Evolutionary conservation across 37 sponge, comb jelly and placozoan genomes (phyloP).

Genomic region (Geodia barretti): DNA sequence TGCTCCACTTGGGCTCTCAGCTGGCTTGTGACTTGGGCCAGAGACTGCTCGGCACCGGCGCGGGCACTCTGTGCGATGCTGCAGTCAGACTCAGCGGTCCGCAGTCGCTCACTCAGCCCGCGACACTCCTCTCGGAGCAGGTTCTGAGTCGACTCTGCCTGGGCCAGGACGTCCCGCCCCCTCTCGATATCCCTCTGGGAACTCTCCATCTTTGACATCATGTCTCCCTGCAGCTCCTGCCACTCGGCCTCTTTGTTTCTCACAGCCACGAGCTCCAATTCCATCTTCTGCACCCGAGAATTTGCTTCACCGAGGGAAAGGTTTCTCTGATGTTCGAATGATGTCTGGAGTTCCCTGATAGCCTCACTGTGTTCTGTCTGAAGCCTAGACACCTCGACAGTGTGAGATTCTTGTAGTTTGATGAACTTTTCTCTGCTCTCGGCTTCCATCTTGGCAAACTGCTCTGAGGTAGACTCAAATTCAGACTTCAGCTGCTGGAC

Average conservation of each 20-base stretch:
- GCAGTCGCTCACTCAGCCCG: conserved; percentile 18
- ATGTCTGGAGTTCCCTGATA: conserved; percentile 4
- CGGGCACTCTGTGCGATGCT: conserved; percentile 32
- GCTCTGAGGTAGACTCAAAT: neutral
- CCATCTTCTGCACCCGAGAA: neutral
- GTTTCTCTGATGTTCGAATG: conserved; percentile 15
- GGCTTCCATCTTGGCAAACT: neutral
- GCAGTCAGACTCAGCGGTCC: conserved; percentile 26
- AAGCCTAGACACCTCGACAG: neutral
- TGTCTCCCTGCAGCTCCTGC: conserved; percentile 19
- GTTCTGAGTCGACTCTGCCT: neutral
- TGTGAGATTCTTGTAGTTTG: neutral
- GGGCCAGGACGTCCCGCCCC: neutral
- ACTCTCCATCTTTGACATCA: conserved; percentile 59
- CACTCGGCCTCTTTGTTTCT: conserved; percentile 14
- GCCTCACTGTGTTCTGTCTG: neutral
- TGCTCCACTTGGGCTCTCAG: conserved; percentile 4
- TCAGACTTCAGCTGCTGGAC: conserved; percentile 2
- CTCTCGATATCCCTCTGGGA: conserved; percentile 32
- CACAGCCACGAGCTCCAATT: conserved; percentile 1
- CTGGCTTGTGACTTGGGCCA: neutral
- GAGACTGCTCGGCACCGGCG: conserved; percentile 7
- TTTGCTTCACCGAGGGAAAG: conserved; percentile 12
- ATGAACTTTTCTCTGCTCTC: neutral
- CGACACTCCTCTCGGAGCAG: conserved; percentile 23